These are phyloP conservation scores for Drosophila koepferae DNA, from an alignment of 2,888 invertebrate species.

Conservation along the genomic window DNA sequence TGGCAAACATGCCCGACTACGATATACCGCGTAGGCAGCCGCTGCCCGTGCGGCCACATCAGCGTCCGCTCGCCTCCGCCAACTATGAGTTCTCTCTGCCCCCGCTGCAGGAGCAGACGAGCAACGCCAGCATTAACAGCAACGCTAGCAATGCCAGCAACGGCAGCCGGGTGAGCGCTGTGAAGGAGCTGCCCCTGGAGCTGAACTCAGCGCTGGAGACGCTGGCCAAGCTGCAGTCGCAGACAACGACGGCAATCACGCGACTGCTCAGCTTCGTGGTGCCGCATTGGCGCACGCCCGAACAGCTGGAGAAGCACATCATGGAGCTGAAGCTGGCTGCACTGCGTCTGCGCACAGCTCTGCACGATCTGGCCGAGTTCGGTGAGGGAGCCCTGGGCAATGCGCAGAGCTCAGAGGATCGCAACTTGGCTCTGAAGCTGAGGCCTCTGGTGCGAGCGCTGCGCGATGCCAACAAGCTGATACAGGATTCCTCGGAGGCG, in stretches of 20 bases:
- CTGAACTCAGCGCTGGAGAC: constrained; percentile 91
- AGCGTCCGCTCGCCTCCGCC: constrained; percentile 56
- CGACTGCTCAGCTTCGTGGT: constrained; percentile 91
- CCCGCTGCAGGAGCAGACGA: constrained; percentile 69
- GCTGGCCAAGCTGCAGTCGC: constrained; percentile 90
- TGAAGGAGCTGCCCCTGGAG: constrained; percentile 90
- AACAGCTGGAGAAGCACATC: constrained; percentile 91
- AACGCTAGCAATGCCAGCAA: constrained; percentile 4
- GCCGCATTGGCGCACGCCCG: constrained; percentile 93
- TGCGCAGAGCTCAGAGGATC: constrained; percentile 92
- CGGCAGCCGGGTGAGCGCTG: constrained; percentile 38
- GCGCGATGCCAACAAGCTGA: constrained; percentile 91
- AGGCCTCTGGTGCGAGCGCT: constrained; percentile 92
- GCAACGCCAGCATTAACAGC: not conserved
- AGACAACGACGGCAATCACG: constrained; percentile 93
- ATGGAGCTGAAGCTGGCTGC: constrained; percentile 94
- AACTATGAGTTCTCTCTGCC: constrained; percentile 88
- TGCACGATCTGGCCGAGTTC: constrained; percentile 95
- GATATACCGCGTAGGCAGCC: constrained; percentile 88
- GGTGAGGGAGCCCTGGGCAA: constrained; percentile 95
- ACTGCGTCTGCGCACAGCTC: constrained; percentile 90
- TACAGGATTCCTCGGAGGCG: constrained; percentile 91
- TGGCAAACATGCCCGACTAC: constrained; percentile 89
- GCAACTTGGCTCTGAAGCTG: constrained; percentile 90
- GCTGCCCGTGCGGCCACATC: constrained; percentile 78